These are phyloP conservation scores for Drosophila malerkotliana DNA, from an alignment of 1,140 invertebrate species.

Conservation along the genomic window DNA sequence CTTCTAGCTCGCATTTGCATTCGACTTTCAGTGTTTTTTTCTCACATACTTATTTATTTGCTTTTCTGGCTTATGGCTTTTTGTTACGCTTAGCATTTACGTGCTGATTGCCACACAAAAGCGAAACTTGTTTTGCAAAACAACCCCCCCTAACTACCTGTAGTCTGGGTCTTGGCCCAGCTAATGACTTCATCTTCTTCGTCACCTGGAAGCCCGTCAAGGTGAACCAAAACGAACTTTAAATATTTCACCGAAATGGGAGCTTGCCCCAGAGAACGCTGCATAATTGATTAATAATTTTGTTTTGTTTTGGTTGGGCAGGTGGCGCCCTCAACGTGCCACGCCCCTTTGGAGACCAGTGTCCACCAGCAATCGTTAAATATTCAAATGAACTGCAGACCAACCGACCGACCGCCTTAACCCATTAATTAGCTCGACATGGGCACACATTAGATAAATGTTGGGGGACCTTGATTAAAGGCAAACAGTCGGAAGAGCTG, in stretches of 20 bases:
- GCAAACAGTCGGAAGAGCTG: slow-evolving; percentile 24
- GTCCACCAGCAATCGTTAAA: slow-evolving; percentile 28
- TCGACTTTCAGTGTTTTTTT: slow-evolving; percentile 32
- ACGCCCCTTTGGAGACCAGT: slow-evolving; percentile 21
- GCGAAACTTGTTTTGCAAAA: slow-evolving; percentile 48
- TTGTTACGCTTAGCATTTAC: slow-evolving; percentile 50
- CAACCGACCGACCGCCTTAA: slow-evolving; percentile 14
- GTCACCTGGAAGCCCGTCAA: slow-evolving; percentile 11
- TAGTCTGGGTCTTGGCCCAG: slow-evolving; percentile 27
- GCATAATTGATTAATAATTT: slow-evolving; percentile 63
- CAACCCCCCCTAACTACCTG: slow-evolving; percentile 21
- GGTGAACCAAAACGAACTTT: slow-evolving; percentile 22
- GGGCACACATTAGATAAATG: slow-evolving; percentile 37
- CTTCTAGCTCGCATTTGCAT: slow-evolving; percentile 39
- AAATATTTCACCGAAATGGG: slow-evolving; percentile 13
- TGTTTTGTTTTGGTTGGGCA: slow-evolving; percentile 20
- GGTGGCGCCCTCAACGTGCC: slow-evolving; percentile 36
- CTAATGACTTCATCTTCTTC: slow-evolving; percentile 37
- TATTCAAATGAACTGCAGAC: slow-evolving; percentile 52
- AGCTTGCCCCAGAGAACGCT: slow-evolving; percentile 41
- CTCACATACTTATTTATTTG: slow-evolving; percentile 36
- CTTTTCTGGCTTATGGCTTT: slow-evolving; percentile 14
- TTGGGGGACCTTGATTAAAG: slow-evolving; percentile 46
- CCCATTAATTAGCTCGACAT: slow-evolving; percentile 43
- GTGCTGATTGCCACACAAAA: slow-evolving; percentile 30